Conservation (phyloP, 2,797 vertebrate species). For the Hoplostethus mediterraneus region DNA sequence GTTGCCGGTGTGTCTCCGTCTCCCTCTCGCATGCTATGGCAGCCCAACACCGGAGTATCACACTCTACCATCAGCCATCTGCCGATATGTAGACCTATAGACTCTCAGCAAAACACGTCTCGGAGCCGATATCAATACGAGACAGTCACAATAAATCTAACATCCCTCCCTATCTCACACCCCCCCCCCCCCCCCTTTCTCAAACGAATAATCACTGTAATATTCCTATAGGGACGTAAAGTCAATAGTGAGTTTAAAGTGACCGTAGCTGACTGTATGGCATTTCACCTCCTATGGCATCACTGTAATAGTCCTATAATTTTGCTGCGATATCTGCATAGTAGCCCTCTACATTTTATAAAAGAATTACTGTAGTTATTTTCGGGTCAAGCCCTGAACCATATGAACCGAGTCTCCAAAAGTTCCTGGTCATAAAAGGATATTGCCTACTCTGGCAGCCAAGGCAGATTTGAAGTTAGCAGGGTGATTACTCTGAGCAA, state of each 20-base stretch:
- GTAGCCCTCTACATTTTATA: neutral
- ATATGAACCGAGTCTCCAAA: constrained; percentile 5
- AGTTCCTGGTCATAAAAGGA: constrained; percentile 5
- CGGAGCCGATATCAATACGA: constrained; percentile 6
- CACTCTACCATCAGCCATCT: neutral
- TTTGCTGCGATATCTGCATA: neutral
- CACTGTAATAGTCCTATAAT: neutral
- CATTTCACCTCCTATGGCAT: neutral
- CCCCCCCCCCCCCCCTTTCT: constrained; percentile 73
- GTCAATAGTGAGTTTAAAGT: constrained; percentile 8
- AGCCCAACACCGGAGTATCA: neutral
- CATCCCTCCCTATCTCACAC: constrained; percentile 63
- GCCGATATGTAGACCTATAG: constrained; percentile 8
- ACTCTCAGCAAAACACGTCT: neutral
- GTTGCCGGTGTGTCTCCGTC: constrained; percentile 15
- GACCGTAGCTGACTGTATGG: neutral
- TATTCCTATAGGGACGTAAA: constrained; percentile 23
- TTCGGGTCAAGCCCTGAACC: neutral
- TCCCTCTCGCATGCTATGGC: neutral
- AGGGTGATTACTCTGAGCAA: constrained; percentile 8
- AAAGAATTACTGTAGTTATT: neutral
- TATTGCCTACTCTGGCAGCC: neutral
- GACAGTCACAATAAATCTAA: constrained; percentile 9
- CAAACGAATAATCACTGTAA: constrained; percentile 64
- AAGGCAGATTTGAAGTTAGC: neutral